These are phyloP conservation scores for Choristoneura fumiferana DNA, from an alignment of 1,140 invertebrate genomes.

Conservation along the genomic window DNA sequence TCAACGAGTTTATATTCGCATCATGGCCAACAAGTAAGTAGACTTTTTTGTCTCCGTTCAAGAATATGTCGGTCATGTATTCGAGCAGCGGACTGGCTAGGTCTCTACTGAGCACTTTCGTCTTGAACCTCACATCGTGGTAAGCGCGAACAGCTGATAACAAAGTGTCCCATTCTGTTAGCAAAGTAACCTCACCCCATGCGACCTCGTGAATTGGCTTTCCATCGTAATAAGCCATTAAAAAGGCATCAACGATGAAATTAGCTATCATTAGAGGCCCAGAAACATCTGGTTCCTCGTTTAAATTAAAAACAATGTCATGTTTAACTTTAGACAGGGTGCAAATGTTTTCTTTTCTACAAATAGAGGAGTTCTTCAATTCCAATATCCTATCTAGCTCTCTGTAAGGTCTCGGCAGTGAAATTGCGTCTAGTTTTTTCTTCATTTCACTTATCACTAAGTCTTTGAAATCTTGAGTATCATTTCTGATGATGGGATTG, in stretches of 20 bases:
- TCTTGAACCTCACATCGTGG: conserved; percentile 55
- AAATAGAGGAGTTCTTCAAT: conserved; percentile 48
- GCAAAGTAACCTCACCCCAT: conserved; percentile 47
- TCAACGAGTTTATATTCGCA: conserved; percentile 12
- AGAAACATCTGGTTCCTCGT: conserved; percentile 45
- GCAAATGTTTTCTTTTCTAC: conserved; percentile 44
- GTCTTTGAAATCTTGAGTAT: conserved; percentile 38
- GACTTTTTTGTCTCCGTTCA: conserved; percentile 23
- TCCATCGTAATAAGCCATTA: conserved; percentile 66
- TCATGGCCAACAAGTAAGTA: conserved; percentile 19
- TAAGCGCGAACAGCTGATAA: conserved; percentile 42
- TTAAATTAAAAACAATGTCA: conserved; percentile 33
- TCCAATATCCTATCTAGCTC: conserved; percentile 46
- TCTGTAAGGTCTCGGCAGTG: conserved; percentile 44
- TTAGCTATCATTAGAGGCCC: conserved; percentile 59
- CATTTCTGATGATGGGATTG: conserved; percentile 53
- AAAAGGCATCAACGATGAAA: conserved; percentile 53
- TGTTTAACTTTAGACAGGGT: conserved; percentile 43
- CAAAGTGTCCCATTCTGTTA: conserved; percentile 41
- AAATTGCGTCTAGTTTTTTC: conserved; percentile 36
- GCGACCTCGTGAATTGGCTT: conserved; percentile 44
- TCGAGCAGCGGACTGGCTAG: conserved; percentile 48
- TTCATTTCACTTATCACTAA: conserved; percentile 47
- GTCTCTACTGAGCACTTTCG: conserved; percentile 45
- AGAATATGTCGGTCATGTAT: conserved; percentile 43